Conservation (phyloP, 2,113 vertebrate species). For the Ophthalmolycus amberensis region DNA sequence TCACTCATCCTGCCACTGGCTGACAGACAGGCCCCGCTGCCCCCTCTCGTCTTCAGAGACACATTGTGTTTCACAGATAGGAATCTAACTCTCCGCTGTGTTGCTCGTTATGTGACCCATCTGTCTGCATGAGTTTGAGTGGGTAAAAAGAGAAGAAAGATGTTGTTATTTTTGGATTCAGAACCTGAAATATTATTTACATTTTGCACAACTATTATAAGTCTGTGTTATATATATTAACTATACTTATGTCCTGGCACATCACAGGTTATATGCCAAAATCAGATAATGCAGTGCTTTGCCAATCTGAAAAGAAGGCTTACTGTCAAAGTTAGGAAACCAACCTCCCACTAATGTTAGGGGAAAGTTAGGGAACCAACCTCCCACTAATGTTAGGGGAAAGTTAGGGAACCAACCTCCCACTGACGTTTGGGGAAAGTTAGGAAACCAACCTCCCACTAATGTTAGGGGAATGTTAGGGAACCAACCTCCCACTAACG, state of each 20-base stretch:
- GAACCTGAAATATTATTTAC: not conserved
- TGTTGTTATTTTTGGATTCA: not conserved
- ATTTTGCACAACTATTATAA: not conserved
- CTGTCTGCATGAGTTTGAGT: not conserved
- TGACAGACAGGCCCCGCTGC: slow-evolving; percentile 53
- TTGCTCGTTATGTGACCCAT: slow-evolving; percentile 24
- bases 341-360: too few relatives aligned
- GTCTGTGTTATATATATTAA: not conserved
- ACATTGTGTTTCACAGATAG: slow-evolving; percentile 28
- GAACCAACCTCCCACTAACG: too few relatives aligned
- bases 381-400: not conserved
- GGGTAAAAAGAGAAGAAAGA: not conserved
- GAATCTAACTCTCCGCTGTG: slow-evolving; percentile 15
- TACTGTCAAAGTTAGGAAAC: not conserved
- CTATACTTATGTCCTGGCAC: not conserved
- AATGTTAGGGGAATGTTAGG: not conserved
- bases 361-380: too few relatives aligned
- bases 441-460: too few relatives aligned
- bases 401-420: too few relatives aligned
- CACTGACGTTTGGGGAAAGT: too few relatives aligned
- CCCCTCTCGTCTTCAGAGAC: slow-evolving; percentile 25
- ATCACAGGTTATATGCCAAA: not conserved
- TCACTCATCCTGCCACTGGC: slow-evolving; percentile 61
- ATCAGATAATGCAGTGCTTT: not conserved
- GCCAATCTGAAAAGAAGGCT: slow-evolving; percentile 21